These are phyloP conservation scores for Notodonta dromedarius DNA, from an alignment of 2,888 invertebrate genomes.

Conservation along the genomic window DNA sequence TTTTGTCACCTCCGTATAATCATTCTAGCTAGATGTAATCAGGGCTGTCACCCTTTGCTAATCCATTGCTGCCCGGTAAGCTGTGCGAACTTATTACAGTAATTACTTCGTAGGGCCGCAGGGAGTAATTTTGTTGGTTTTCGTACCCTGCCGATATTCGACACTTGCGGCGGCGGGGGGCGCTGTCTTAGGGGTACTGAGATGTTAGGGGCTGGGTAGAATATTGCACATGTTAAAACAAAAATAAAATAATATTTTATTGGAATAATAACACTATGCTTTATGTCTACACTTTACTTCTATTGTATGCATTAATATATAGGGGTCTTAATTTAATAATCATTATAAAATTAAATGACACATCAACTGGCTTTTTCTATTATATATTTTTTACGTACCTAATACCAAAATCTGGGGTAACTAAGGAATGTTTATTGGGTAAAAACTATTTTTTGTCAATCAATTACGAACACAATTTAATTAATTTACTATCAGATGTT, in stretches of 20 bases:
- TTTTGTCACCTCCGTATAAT: conserved; percentile 5
- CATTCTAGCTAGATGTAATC: conserved; percentile 34
- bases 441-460: not conserved
- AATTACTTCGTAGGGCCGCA: conserved; percentile 66
- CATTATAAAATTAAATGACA: too few relatives aligned
- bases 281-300: too few relatives aligned
- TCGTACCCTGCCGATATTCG: conserved; percentile 42
- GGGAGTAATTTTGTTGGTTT: conserved; percentile 52
- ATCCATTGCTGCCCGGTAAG: conserved; percentile 49
- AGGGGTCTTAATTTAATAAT: too few relatives aligned
- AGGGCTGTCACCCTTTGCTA: conserved; percentile 38
- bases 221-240: too few relatives aligned
- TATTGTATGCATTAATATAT: too few relatives aligned
- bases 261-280: too few relatives aligned
- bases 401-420: too few relatives aligned
- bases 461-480: not conserved
- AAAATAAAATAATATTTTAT: too few relatives aligned
- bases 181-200: not conserved
- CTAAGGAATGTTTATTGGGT: not conserved
- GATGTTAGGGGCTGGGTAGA: too few relatives aligned
- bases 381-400: too few relatives aligned
- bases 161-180: conserved; percentile 30
- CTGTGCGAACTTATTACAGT: conserved; percentile 72
- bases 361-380: too few relatives aligned
- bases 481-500: not conserved